A percentile compares a stretch with the other conserved stretches of the same genome.
phyloP scores from a whole-genome alignment of 1,140 invertebrate species.

The Ceratoteleas bidentatus region DNA sequence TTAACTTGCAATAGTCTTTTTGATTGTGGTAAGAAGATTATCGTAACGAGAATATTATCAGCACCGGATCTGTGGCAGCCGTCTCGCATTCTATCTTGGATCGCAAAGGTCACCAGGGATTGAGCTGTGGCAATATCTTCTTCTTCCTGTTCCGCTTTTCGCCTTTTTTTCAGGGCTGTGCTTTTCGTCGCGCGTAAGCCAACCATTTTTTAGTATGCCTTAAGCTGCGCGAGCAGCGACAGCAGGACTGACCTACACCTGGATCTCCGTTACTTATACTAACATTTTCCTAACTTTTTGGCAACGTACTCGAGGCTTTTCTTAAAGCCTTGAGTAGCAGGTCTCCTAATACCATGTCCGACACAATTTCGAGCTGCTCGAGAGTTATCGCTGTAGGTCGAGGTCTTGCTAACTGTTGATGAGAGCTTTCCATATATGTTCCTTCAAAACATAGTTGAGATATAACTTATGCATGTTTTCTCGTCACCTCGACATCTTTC shows the following conservation, averaged over 20 bases:
- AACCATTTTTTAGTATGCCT: slow-evolving; percentile 55
- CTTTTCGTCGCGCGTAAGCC: slow-evolving; percentile 53
- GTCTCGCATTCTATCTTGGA: slow-evolving; percentile 37
- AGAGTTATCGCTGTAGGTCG: slow-evolving; percentile 52
- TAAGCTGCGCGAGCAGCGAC: slow-evolving; percentile 38
- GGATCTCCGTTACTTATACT: slow-evolving; percentile 39
- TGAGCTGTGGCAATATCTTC: slow-evolving; percentile 53
- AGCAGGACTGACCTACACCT: slow-evolving; percentile 52
- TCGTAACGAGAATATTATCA: slow-evolving; percentile 63
- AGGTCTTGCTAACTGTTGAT: slow-evolving; percentile 62
- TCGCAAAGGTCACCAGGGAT: slow-evolving; percentile 55
- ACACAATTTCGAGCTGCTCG: slow-evolving; percentile 57
- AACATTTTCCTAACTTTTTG: slow-evolving; percentile 63
- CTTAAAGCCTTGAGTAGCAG: slow-evolving; percentile 57
- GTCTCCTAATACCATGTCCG: slow-evolving; percentile 58
- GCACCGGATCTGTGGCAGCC: slow-evolving; percentile 35
- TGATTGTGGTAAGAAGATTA: slow-evolving; percentile 55
- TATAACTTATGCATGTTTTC: slow-evolving; percentile 41
- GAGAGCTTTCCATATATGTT: slow-evolving; percentile 34
- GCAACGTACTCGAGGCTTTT: slow-evolving; percentile 56
- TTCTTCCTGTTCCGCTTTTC: slow-evolving; percentile 43
- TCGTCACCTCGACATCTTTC: slow-evolving; percentile 31
- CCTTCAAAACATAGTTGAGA: slow-evolving; percentile 34
- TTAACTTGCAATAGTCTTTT: slow-evolving; percentile 45
- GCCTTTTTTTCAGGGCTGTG: slow-evolving; percentile 31